Base-by-base conservation (phyloP, 2,113 vertebrate genomes). In the Pituophis catenifer region DNA sequence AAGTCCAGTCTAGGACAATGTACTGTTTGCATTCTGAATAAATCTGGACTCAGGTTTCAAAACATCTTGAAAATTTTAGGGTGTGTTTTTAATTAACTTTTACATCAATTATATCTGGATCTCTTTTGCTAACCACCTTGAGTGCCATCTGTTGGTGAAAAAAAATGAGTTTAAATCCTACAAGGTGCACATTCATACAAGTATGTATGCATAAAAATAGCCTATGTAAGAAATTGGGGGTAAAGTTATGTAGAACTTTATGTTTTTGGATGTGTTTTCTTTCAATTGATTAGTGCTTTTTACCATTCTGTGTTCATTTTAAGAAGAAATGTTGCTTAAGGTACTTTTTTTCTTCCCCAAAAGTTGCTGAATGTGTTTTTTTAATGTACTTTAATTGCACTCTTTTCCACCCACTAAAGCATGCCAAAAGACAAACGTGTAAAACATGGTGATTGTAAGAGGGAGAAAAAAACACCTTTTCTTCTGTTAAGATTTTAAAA, bases 371-470 rank as follows among this genome's bases (percentile, higher is more conserved):
- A 87, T 29, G 50, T 13, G 6, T 91, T 86, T 44, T 55, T 87
- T 81, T 91, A 91, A 91, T 91, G 44, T 86, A 58, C 81, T 91
- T 91, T 33, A 91, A 81, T 91, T 53, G 53, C 21, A 44, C n/a
- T 57, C 70, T 91, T 91, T 38, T 54, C 90, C 33, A 54, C 75
- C 52, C 33, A 91, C 48, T 33, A 81, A 55, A 8, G 21, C 8
- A n/a, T 85, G 21, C 50, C 52, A 81, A 91, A 85, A 81, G 19
- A 54, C n/a, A 24, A 85, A 12, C 4, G 21, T 57, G 38, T 81
- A 81, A 91, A 44, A 53, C 11, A 13, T n/a, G 6, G n/a, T 48
- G 19, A 33, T 55, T 55, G 53, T 19, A 48, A n/a, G 15, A 53
- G 8, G 53, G n/a, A 19, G 8, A 1, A 0, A 3, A 3, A 2